Evolutionary conservation across 2,797 vertebrate species (phyloP), one percentile per base, ranked within the genome.

Genomic region (Enteromius radiatus): DNA sequence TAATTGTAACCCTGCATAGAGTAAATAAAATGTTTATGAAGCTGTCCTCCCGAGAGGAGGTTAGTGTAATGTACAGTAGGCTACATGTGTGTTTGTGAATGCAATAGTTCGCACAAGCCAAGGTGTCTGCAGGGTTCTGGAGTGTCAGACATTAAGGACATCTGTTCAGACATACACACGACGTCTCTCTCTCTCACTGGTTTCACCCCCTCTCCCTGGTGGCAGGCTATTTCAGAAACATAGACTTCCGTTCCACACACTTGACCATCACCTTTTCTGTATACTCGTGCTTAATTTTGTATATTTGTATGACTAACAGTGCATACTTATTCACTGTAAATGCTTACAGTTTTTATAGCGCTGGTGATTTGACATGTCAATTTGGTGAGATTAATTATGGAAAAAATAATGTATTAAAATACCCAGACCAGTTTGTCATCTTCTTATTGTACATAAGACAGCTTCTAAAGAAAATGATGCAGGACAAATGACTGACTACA

Each of bases 101-200:
- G 71, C 28, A 68, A 49, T 59, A 49, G 68, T 28, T 45, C 4
- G 45, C 31, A 23, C 31, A 69, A 69, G 85, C 87, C 86, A 85
- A 84, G 33, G 69, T 76, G 80, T 85, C 87, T 83, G 85, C 87
- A 87, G 87, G 87, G 82, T 89, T 86, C 81, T 85, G 85, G 89
- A 88, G 87, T 87, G 87, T 88, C 89, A 89, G 89, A 90, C 86
- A 85, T 84, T 84, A 80, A 82, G 85, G 86, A 86, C 86, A 89
- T 87, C 88, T 89, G 88, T 85, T 86, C 78, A 83, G 85, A 82
- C 85, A 85, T 71, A 82, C 83, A 79, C 85, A 45, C 85, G 11
- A 54, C 38, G 41, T 82, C 84, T 82, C 78, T 80, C 78, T 80
- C 80, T 74, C 84, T 87, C 79, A 59, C 78, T 79, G 81, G 69